phyloP scores from a whole-genome alignment of 1,140 invertebrate genomes.

The Temnothorax nylanderi region DNA sequence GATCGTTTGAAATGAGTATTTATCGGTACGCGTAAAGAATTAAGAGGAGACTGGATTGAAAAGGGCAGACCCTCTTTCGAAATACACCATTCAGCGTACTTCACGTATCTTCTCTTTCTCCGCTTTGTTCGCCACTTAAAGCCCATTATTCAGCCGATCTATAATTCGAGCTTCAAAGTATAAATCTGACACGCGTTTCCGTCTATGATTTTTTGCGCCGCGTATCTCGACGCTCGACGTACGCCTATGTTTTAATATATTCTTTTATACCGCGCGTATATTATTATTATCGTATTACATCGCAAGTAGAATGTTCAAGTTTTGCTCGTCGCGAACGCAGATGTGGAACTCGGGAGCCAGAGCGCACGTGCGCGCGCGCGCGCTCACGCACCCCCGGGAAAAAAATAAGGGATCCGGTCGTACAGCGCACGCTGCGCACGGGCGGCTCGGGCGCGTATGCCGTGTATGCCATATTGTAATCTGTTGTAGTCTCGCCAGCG shows the following conservation, averaged over 20 bases:
- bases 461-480: not conserved
- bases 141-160: not conserved
- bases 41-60: too few relatives aligned
- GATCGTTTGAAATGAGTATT: not conserved
- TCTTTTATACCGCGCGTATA: not conserved
- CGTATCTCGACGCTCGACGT: not conserved
- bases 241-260: not conserved
- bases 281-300: too few relatives aligned
- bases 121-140: not conserved
- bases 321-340: too few relatives aligned
- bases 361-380: not conserved
- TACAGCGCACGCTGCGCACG: too few relatives aligned
- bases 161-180: not conserved
- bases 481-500: too few relatives aligned
- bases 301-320: too few relatives aligned
- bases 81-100: not conserved
- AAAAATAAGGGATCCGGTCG: slow-evolving; percentile 1
- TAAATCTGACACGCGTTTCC: not conserved
- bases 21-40: not conserved
- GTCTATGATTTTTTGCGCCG: not conserved
- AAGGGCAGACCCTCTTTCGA: not conserved
- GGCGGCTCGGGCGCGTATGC: not conserved
- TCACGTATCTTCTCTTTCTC: not conserved
- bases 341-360: too few relatives aligned
- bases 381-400: not conserved